Evolutionary conservation across 2,888 invertebrate species (phyloP).

Genomic region (Trachelus troglodyta): DNA sequence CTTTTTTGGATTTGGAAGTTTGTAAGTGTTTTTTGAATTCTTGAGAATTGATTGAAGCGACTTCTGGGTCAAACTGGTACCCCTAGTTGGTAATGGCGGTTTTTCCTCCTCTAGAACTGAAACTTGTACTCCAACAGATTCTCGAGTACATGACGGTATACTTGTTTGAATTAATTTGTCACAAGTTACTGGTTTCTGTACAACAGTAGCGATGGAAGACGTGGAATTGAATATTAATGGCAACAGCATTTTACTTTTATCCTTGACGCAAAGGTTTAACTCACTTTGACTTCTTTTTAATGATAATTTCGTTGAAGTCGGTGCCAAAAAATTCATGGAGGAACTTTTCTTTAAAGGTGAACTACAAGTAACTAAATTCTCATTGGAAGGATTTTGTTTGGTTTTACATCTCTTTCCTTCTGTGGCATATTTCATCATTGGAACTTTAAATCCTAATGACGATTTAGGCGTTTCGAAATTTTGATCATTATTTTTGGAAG

Average conservation of each 20-base stretch:
- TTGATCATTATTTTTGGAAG: conserved; percentile 17
- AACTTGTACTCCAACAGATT: conserved; percentile 61
- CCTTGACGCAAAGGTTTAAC: conserved; percentile 51
- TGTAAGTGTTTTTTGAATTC: conserved; percentile 51
- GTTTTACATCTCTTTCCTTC: conserved; percentile 24
- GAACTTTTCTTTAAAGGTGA: conserved; percentile 55
- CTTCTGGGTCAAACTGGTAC: conserved; percentile 47
- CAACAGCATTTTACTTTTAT: conserved; percentile 38
- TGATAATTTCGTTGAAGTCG: conserved; percentile 34
- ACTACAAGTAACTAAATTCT: conserved; percentile 11
- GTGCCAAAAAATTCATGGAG: conserved; percentile 56
- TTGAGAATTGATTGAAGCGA: conserved; percentile 51
- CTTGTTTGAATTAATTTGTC: conserved; percentile 61
- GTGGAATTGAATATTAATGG: conserved; percentile 59
- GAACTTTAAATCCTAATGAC: conserved; percentile 33
- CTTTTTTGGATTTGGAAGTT: conserved; percentile 32
- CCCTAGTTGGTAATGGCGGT: conserved; percentile 52
- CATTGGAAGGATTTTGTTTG: conserved; percentile 23
- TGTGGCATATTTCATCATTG: conserved; percentile 33
- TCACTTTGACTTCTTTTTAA: conserved; percentile 62
- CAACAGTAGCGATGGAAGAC: conserved; percentile 64
- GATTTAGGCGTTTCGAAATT: conserved; percentile 34
- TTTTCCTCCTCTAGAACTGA: conserved; percentile 55
- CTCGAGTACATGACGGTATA: conserved; percentile 42
- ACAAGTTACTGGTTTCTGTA: conserved; percentile 57